phyloP scores from a whole-genome alignment of 2,888 invertebrate genomes.

The Archaeoteleia sp. region DNA sequence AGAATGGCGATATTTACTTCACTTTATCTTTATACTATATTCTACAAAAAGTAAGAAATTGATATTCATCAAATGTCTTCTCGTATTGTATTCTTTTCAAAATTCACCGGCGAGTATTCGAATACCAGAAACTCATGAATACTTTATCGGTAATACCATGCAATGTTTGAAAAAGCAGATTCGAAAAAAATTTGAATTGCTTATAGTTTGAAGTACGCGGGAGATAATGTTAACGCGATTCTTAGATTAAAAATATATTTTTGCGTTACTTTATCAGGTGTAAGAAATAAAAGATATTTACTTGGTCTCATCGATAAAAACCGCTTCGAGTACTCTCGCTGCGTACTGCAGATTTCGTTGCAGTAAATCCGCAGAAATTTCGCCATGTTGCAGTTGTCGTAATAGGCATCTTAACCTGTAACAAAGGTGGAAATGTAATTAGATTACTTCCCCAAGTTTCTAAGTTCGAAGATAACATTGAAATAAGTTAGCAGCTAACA shows the following conservation, averaged over 20 bases:
- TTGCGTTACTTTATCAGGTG: slow-evolving; percentile 15
- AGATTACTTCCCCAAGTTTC: slow-evolving; percentile 7
- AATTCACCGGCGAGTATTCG: no score
- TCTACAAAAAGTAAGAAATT: slow-evolving; percentile 3
- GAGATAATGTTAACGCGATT: slow-evolving; percentile 10
- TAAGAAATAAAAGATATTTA: slow-evolving; percentile 76
- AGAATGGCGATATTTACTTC: background rate
- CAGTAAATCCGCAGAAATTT: slow-evolving; percentile 91
- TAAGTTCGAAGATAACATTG: slow-evolving; percentile 8
- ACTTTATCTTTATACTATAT: background rate
- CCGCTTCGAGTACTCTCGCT: slow-evolving; percentile 93
- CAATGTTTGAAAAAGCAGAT: background rate
- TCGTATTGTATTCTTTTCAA: no score
- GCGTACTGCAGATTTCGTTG: slow-evolving; percentile 96
- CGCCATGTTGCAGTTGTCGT: slow-evolving; percentile 90
- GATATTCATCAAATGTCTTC: slow-evolving; percentile 9
- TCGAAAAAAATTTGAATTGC: slow-evolving; percentile 1
- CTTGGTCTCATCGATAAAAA: slow-evolving; percentile 96
- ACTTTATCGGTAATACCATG: background rate
- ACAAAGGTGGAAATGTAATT: slow-evolving; percentile 55
- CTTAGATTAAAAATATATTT: slow-evolving; percentile 24
- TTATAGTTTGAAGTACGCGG: slow-evolving; percentile 15
- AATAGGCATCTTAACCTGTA: slow-evolving; percentile 92
- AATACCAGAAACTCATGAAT: no score
- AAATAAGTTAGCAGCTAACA: slow-evolving; percentile 10